Evolutionary conservation across 2,797 vertebrate genomes (phyloP), one percentile per base, ranked within the genome.

Genomic region (Sebastes itinus): DNA sequence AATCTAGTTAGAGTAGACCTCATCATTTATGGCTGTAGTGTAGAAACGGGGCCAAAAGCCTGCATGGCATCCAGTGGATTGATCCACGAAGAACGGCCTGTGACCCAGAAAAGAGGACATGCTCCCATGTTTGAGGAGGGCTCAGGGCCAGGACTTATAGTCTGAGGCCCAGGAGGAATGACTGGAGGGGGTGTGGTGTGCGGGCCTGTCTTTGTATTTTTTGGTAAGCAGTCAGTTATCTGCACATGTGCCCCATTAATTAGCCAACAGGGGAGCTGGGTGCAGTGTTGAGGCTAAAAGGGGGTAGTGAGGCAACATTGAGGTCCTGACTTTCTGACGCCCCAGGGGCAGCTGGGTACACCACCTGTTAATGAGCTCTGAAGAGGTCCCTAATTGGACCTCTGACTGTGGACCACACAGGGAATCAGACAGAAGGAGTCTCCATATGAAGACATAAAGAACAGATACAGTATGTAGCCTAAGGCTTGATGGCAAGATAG

Each of bases 351-450:
- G 95, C 94, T 95, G 96, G 91, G 91, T 87, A 88, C 92, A 84
- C 94, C 94, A 96, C 96, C 96, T 97, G 95, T 96, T 96, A 96
- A 89, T 92, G 92, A 92, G 83, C 90, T 82, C 93, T 88, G 82
- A 94, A 94, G 92, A 92, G 70, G 83, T 84, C 78, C 90, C 93
- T 95, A 95, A 96, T 96, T 94, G 91, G 92, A 82, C 87, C 20
- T 72, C 87, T 87, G 88, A 90, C 92, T 91, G 63, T 5, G 87
- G 82, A 81, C 89, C 84, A 85, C 90, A 83, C 80, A 92, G 78
- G 73, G 91, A 1, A 35, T 84, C 72, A 88, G 87, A 55, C 75
- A 72, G 82, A 87, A 46, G 70, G 59, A 86, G 30, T 63, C 42
- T 67, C 61, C 83, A 86, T 83, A 82, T 12, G 38, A 82, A 33